A percentile compares a stretch with the other conserved stretches of the same genome.
Evolutionary conservation across 30 jellyfish, hydroid and myxozoan genomes (phyloP).

Genomic region (Calvadosia cruxmelitensis): DNA sequence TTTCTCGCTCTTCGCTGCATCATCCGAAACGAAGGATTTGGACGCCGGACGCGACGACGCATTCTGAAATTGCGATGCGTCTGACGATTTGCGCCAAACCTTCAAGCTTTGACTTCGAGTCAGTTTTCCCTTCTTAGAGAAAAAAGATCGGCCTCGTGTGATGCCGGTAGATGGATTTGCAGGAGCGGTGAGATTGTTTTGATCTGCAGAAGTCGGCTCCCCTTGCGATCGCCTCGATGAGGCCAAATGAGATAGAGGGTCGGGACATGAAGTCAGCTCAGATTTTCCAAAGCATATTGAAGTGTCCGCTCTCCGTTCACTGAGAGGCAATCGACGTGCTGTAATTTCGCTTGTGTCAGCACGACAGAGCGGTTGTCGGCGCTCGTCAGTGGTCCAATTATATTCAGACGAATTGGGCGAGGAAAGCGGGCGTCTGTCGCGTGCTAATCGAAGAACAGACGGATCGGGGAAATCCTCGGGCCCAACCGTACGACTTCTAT

Average conservation of each 20-base stretch:
- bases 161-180: neutral
- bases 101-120: neutral
- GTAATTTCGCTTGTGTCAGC: neutral
- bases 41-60: slow-evolving; percentile 9
- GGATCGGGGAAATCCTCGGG: slow-evolving; percentile 30
- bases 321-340: neutral
- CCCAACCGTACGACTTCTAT: slow-evolving; percentile 44
- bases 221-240: neutral
- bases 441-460: neutral
- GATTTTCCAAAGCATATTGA: neutral
- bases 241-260: neutral
- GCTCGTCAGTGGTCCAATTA: neutral
- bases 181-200: too few relatives aligned
- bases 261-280: too few relatives aligned
- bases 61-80: slow-evolving; percentile 14
- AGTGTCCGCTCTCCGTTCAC: neutral
- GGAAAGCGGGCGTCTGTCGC: neutral
- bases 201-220: neutral
- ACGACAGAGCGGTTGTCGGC: neutral
- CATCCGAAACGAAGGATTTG: slow-evolving; percentile 9
- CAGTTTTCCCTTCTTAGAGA: neutral
- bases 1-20: neutral
- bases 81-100: neutral
- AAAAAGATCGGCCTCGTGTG: neutral
- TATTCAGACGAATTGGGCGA: neutral